Base-by-base conservation (phyloP, 2,888 invertebrate genomes). In the Apocheima hispidaria region DNA sequence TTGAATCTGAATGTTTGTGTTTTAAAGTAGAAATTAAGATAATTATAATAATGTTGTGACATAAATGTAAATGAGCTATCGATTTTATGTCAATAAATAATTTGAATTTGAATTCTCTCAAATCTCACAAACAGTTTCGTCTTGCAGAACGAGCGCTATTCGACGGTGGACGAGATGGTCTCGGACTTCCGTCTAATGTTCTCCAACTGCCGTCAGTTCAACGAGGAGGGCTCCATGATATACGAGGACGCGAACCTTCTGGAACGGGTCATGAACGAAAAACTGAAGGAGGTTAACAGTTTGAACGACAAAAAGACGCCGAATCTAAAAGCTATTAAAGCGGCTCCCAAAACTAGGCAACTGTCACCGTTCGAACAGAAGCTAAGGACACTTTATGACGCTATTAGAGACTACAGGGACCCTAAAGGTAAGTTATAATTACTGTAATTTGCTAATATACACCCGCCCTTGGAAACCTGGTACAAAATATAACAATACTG, bases 141-240 rank as follows among this genome's bases (percentile, higher is more conserved):
- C n/a, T n/a, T n/a, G n/a, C 75, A 90, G 90, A 95, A 94, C 52
- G 96, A 96, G 70, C 95, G 96, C 68, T 99, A 99, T 90, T 95
- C 95, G 40, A 95, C 94, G 48, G 91, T 99, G 30, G 97, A 98
- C 59, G 98, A 98, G 74, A 94, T 99, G 70, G 95, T 98, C 0
- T 94, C 96, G 0, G 99, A 99, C 83, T 96, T 96, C 76, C 94
- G 96, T 69, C 92, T 98, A n/a, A 99, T 99, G 99, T 99, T 99
- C 87, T 95, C 96, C 60, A 99, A 99, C 89, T 99, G 99, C 78
- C 96, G 98, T 0, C 97, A 97, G 72, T 99, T 98, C 87, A 99
- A 99, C 83, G 99, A 99, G 86, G 92, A 99, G 86, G 96, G 97
- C 9, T 99, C 99, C 0, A 95, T 96, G 82, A 98, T 99, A 70